Conservation (phyloP, 2,113 vertebrate genomes). For the Maccullochella peelii region DNA sequence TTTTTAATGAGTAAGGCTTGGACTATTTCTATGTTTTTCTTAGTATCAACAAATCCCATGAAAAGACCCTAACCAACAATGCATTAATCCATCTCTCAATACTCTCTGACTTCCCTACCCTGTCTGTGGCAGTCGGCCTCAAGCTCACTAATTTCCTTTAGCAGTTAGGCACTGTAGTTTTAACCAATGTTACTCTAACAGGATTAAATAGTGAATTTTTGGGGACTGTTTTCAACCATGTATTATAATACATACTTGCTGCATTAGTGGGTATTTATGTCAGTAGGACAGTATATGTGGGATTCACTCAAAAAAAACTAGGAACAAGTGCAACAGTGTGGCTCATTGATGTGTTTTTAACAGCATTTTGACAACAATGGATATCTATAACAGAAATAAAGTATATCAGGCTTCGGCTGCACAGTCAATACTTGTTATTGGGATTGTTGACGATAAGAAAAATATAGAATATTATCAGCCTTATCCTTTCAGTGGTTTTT, state of each 20-base stretch:
- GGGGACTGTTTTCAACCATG: background rate
- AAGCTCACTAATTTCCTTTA: background rate
- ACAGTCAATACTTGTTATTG: background rate
- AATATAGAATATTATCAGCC: background rate
- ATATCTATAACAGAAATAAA: background rate
- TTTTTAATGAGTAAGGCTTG: constrained; percentile 2
- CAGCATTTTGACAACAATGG: background rate
- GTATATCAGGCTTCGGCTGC: background rate
- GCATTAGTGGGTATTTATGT: background rate
- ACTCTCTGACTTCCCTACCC: background rate
- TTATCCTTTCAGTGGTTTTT: background rate
- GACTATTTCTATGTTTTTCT: background rate
- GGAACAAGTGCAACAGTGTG: background rate
- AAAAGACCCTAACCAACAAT: constrained; percentile 9
- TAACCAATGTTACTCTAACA: background rate
- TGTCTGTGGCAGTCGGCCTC: background rate
- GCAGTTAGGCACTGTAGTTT: background rate
- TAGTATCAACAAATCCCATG: background rate
- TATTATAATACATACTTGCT: background rate
- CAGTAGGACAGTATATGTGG: background rate
- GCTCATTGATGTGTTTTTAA: background rate
- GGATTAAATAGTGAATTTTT: background rate
- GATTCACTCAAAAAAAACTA: background rate
- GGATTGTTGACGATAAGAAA: background rate
- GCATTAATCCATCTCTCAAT: no score